Percentiles rank a stretch among this genome's conserved stretches.
These are phyloP conservation scores for Falco rusticolus DNA, from an alignment of 2,797 vertebrate genomes.

Conservation along the genomic window DNA sequence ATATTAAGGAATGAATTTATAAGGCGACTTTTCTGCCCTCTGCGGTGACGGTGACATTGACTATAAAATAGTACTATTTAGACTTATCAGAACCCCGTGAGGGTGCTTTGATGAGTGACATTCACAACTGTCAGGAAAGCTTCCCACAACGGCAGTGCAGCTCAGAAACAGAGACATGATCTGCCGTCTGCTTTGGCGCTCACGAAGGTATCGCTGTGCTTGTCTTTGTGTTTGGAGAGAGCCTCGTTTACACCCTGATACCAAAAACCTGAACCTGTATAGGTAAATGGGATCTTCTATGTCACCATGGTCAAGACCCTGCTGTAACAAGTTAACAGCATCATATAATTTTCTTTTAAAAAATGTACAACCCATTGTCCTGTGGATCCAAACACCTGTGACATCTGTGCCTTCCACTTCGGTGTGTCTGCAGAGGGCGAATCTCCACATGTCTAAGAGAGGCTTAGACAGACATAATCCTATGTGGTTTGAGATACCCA, in stretches of 20 bases:
- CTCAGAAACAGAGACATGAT: neutral
- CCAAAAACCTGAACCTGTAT: neutral
- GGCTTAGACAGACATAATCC: neutral
- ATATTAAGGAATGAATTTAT: neutral
- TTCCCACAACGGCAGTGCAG: neutral
- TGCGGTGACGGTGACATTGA: neutral
- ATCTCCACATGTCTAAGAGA: neutral
- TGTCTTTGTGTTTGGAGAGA: neutral
- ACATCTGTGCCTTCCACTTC: neutral
- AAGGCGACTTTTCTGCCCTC: neutral
- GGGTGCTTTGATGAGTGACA: conserved; percentile 27
- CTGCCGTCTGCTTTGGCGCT: neutral
- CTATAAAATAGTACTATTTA: conserved; percentile 11
- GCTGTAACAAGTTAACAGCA: neutral
- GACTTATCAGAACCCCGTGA: neutral
- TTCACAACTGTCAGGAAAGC: conserved; percentile 10
- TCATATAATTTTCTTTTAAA: neutral
- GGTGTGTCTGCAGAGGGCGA: neutral
- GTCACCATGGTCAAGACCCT: neutral
- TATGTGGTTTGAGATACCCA: neutral
- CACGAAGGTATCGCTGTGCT: neutral
- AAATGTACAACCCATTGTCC: neutral
- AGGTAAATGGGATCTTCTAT: neutral
- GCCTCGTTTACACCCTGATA: neutral
- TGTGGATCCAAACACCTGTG: neutral